Evolutionary conservation across 2,113 vertebrate species (phyloP), one percentile per base, ranked within the genome.

Genomic region (Corvus moneduloides): DNA sequence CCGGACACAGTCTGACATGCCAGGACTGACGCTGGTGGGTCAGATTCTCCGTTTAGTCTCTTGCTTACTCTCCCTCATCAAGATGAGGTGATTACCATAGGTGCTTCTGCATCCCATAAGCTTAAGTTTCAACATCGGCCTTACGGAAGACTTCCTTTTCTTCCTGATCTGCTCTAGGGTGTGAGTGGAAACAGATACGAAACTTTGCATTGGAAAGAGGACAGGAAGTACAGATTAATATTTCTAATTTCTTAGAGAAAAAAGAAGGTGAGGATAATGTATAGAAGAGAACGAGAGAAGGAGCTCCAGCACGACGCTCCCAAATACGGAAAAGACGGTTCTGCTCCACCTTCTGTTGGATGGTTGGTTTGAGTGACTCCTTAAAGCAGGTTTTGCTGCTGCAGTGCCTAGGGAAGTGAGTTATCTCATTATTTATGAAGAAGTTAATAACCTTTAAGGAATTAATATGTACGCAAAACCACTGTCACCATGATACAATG

Each of bases 341-440:
- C 88, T 93, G 79, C 85, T 95, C 79, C 85, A 75, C 79, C 72
- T 94, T 92, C 79, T 81, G 33, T 93, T 75, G 76, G 43, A 20
- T 3, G 7, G 33, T 89, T 81, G 56, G 35, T 79, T 73, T 79
- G 67, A 54, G 37, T 69, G 84, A 77, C 12, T 88, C 55, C 64
- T 90, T 90, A 72, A 64, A 90, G 85, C 52, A 84, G 48, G 52
- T 92, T 93, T 92, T 1, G 1, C 44, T 88, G 82, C 59, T 51
- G 68, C 64, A 78, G 51, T 88, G 64, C 72, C 22, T 55, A 81
- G 26, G 64, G 90, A 95, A 93, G 64, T 56, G 68, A 92, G 44
- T 90, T 93, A 86, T 72, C 80, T 92, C 86, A 61, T 88, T 76
- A 73, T 85, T 93, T 90, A 48, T 46, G 55, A 74, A 86, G 58